Evolutionary conservation across 2,888 invertebrate species (phyloP), one percentile per base, ranked within the genome.

Genomic region (Dioctria rufipes): DNA sequence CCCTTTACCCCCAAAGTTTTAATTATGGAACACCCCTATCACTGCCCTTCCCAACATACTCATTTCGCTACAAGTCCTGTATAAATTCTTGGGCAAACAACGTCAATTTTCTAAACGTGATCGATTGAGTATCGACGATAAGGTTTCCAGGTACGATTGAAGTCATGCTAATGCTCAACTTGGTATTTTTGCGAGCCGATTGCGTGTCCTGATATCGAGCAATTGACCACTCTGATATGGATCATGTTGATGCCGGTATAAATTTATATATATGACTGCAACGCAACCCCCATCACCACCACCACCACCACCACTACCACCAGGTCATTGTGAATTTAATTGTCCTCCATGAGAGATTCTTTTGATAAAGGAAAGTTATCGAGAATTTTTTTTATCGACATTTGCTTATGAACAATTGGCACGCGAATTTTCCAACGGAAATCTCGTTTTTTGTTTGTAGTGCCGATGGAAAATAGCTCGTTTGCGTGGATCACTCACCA

Each of bases 351-450:
- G 54, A 75, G 75, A 25, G 25, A 75, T 75, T 40, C 5, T 37
- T 58, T 42, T 25, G 75, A 75, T 75, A 75, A 75, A 61, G 60
- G 75, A 13, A 60, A 75, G 61, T 75, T 75, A 75, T 75, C 75
- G 75, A 75, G 40, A 42, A 75, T 60, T 75, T 75, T 3, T 73
- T 75, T 75, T 75, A 75, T 75, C 75, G 75, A 60, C 75, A 43
- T 58, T 43, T 42, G 61, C 75, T 75, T 75, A 75, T 75, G 75
- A 75, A 75, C 75, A 75, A 61, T 75, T 75, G 75, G 61, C 75
- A 75, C 75, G 75, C 75, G 43, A 75, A 75, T 75, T 75, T 60
- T 51, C 43, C 43, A 61, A 61, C 60, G 75, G 61, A 75, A 75
- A 75, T 75, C 75, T 75, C 5, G 42, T 60, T 3, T 51, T 25